Base-by-base conservation (phyloP, 2,888 invertebrate species). In the Seira ritae region DNA sequence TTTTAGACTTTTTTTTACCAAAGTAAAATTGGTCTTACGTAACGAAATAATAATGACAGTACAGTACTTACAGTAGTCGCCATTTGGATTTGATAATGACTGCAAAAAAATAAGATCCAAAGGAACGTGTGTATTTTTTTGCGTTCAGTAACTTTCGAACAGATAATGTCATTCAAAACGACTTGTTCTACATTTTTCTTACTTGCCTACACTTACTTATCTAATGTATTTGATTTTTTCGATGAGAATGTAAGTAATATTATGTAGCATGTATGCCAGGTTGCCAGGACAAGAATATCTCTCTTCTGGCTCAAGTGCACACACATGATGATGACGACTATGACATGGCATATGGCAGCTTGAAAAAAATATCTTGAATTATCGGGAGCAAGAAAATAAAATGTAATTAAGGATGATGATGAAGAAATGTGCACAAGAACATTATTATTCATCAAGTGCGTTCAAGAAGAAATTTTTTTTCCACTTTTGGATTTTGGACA, bases 301-400 rank as follows among this genome's bases (percentile, higher is more conserved):
- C 8, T 31, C 8, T 55, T 55, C n/a, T 55, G 3, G 1, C 55
- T 55, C 55, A 55, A 55, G 55, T 55, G 3, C 15, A 55, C 55
- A 42, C 6, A 42, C n/a, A 42, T 42, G 42, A 42, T n/a, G n/a
- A n/a, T n/a, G n/a, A n/a, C n/a, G n/a, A n/a, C n/a, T n/a, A n/a
- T n/a, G n/a, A n/a, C n/a, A n/a, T n/a, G n/a, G n/a, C n/a, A 4
- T 31, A 31, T 31, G 31, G 31, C 31, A 31, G 31, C 31, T 31
- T 8, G 8, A 4, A 31, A 8, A 31, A 31, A 31, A 8, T 12
- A 8, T 12, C 55, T 3, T 55, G 55, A 55, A 55, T 55, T 3
- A 55, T n/a, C 55, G 55, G 55, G 55, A 55, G 17, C 55, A 55
- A 55, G 55, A 55, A 55, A 55, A 55, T 42, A 12, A 55, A 55